Evolutionary conservation across 1,140 invertebrate genomes (phyloP), one percentile per base, ranked within the genome.

Genomic region (Atta colombica): DNA sequence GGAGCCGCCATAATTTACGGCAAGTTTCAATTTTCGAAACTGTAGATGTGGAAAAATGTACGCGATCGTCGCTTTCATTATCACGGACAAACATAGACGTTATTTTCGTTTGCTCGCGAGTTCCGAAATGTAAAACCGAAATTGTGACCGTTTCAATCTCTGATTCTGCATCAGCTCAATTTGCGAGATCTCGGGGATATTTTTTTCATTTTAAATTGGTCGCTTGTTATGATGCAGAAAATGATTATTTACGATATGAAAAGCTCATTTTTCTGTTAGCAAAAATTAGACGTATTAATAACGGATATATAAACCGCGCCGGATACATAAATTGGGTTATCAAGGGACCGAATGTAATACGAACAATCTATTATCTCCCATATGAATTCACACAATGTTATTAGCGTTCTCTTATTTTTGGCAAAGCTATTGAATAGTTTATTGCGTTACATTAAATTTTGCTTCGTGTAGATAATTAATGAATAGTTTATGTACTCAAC

Each of bases 371-470:
- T 84, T 84, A 84, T 51, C 55, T 49, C 16, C 16, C 25, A 63
- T 35, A 63, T 84, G 39, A 74, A 84, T 75, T 82, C 35, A 63
- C 69, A 35, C 39, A 39, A 74, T 84, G 8, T 74, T 49, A 84
- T 84, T 75, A 75, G 25, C 55, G 39, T 35, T 51, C 69, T 35
- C 28, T 18, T 84, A 84, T 84, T 84, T 84, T 75, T 74, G 39
- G 28, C 21, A 21, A 3, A 51, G 55, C 69, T 49, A 21, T 51
- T 84, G 55, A 84, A 84, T 75, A 75, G 68, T 84, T 84, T 74
- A 84, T 75, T 49, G 58, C 8, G 3, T 81, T 60, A 60, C 16
- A 84, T 84, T 75, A 63, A 84, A 74, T 84, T 75, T 74, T 35
- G 18, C n/a, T 61, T 12, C 35, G 51, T 45, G 39, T 12, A 45